Conservation (phyloP, 2,113 vertebrate genomes). For the Pantherophis guttatus region DNA sequence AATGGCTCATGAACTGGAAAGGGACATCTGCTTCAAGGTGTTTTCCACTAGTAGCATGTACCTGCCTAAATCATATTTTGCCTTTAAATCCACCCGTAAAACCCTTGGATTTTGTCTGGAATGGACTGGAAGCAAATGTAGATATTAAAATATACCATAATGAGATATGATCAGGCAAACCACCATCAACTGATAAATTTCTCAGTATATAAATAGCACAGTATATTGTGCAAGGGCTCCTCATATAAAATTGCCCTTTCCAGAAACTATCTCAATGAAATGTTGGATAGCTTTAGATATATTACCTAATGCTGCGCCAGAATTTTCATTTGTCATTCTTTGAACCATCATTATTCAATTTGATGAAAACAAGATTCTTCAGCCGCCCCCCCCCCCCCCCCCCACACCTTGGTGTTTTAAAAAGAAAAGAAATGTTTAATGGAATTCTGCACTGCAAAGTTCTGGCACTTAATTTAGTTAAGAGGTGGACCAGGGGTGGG, state of each 20-base stretch:
- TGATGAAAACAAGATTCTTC: background rate
- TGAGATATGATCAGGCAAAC: background rate
- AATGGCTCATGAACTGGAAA: background rate
- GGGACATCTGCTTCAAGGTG: background rate
- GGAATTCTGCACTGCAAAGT: background rate
- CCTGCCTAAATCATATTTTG: background rate
- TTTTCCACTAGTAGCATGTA: background rate
- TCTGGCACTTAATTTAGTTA: background rate
- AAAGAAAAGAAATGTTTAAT: background rate
- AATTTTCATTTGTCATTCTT: background rate
- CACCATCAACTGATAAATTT: background rate
- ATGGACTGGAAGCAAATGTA: background rate
- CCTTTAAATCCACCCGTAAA: background rate
- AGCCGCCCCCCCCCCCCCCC: fast-evolving
- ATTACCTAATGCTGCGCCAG: background rate
- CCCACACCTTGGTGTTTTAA: background rate
- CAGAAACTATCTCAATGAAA: background rate
- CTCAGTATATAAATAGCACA: background rate
- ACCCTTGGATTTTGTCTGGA: background rate
- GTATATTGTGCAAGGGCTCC: background rate
- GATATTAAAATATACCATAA: background rate
- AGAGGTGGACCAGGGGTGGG: background rate
- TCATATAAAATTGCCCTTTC: background rate
- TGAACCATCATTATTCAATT: background rate
- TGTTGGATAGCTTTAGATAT: background rate